Evolutionary conservation across 30 jellyfish, hydroid and myxozoan genomes (phyloP).

Genomic region (Morbakka virulenta): DNA sequence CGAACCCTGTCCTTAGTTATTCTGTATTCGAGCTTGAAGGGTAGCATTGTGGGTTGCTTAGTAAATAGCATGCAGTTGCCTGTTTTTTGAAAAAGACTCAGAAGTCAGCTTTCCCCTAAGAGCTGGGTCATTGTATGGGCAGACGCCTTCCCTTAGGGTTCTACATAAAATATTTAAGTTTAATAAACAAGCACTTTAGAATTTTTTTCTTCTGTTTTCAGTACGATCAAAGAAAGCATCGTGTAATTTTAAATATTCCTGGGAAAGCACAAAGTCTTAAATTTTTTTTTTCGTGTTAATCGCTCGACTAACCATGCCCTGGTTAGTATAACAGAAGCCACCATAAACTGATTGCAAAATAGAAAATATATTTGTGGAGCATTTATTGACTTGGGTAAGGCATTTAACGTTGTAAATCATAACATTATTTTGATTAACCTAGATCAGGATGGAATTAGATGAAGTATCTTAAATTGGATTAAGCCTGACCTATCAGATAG

Average conservation of each 20-base stretch:
- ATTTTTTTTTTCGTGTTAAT: constrained; percentile 51
- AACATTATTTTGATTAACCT: constrained; percentile 23
- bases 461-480: constrained; percentile 24
- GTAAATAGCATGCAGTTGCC: no score
- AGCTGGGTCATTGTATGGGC: no score
- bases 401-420: constrained; percentile 49
- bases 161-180: no score
- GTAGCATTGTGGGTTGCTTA: no score
- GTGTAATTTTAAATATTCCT: constrained; percentile 43
- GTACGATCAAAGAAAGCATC: constrained; percentile 41
- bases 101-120: no score
- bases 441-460: constrained; percentile 28
- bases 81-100: no score
- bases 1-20: no score
- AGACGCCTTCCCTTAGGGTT: no score
- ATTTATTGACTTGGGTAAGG: constrained; percentile 38
- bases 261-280: constrained; percentile 15
- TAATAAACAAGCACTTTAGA: no score
- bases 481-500: constrained; percentile 35
- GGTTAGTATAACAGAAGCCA: constrained; percentile 46
- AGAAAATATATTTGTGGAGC: constrained; percentile 23
- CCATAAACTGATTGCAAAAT: constrained; percentile 3
- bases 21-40: no score
- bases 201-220: constrained; percentile 54
- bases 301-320: constrained; percentile 66